These are phyloP conservation scores for Pentalonia nigronervosa DNA, from an alignment of 1,140 invertebrate genomes.

Conservation along the genomic window DNA sequence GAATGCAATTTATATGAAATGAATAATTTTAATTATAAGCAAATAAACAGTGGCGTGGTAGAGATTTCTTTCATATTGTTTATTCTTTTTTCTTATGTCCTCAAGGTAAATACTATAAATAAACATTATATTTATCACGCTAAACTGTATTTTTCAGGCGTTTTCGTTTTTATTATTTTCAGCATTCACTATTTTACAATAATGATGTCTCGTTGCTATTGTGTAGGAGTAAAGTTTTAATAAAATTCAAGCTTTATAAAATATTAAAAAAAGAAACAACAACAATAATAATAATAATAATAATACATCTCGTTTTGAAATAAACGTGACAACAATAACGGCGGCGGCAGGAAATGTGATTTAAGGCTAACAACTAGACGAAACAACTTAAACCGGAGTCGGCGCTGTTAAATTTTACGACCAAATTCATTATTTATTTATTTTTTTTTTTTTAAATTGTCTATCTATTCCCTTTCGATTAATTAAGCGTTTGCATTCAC, in stretches of 20 bases:
- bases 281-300: slow-evolving; percentile 6
- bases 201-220: neutral
- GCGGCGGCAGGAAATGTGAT: neutral
- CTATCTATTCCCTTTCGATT: neutral
- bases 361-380: neutral
- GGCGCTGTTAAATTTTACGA: neutral
- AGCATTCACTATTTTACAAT: neutral
- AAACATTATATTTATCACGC: neutral
- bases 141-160: neutral
- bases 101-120: neutral
- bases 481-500: neutral
- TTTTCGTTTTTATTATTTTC: slow-evolving; percentile 21
- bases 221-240: slow-evolving; percentile 2
- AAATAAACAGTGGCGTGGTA: neutral
- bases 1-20: neutral
- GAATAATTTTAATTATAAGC: neutral
- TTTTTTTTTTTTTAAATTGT: neutral
- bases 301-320: neutral
- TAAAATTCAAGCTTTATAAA: neutral
- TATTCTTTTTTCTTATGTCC: neutral
- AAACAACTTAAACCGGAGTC: neutral
- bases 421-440: neutral
- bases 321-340: neutral
- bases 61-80: neutral
- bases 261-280: neutral